phyloP scores from a whole-genome alignment of 2,113 vertebrate species.

The Machaerirhynchus nigripectus region DNA sequence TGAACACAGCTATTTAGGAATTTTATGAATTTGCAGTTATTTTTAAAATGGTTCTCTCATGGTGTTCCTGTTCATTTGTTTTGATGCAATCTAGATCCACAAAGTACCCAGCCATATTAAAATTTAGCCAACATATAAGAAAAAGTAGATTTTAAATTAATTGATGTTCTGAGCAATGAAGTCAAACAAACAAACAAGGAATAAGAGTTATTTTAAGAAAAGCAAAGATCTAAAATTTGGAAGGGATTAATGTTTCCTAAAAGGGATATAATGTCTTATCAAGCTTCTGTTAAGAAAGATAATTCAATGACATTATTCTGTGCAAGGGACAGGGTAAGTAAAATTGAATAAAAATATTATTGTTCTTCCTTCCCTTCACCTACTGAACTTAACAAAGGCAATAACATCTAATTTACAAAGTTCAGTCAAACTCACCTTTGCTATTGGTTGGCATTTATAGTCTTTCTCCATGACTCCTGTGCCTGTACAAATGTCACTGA shows the following conservation, averaged over 20 bases:
- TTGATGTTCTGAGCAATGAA: not conserved
- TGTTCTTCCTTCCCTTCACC: not conserved
- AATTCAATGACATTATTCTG: not conserved
- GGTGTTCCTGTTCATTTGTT: not conserved
- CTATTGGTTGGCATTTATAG: constrained; percentile 14
- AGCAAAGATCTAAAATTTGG: not conserved
- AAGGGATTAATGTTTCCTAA: not conserved
- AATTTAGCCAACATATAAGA: not conserved
- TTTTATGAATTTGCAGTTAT: not conserved
- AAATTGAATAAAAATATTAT: constrained; percentile 23
- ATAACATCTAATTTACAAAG: constrained; percentile 44
- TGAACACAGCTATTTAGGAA: not conserved
- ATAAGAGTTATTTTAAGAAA: not conserved
- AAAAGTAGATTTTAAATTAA: not conserved
- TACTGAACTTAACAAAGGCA: constrained; percentile 22
- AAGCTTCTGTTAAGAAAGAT: not conserved
- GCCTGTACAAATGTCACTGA: constrained; percentile 15
- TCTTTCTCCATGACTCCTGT: not conserved
- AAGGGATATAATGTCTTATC: not conserved
- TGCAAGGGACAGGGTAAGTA: not conserved
- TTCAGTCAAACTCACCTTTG: constrained; percentile 14
- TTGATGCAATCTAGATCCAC: not conserved
- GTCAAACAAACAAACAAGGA: not conserved
- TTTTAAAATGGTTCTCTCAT: not conserved
- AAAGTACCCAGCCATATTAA: not conserved